Percentiles rank a stretch among this genome's conserved stretches.
These are phyloP conservation scores for Mungos mungo DNA, from an alignment of 2,113 vertebrate genomes.

Conservation along the genomic window DNA sequence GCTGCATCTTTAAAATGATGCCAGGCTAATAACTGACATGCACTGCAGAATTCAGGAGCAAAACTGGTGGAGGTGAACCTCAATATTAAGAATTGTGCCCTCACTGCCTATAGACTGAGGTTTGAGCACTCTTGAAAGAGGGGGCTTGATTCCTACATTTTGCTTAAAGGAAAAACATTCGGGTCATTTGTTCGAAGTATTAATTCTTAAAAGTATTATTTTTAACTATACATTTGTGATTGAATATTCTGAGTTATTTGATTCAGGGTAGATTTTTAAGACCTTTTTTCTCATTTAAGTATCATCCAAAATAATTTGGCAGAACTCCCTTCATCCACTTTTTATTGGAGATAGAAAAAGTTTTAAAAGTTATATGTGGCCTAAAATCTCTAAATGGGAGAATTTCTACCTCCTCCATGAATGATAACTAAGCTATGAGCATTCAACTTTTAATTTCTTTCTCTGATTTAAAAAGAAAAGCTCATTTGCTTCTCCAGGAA, in stretches of 20 bases:
- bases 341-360: conserved; percentile 51
- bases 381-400: conserved; percentile 18
- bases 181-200: not conserved
- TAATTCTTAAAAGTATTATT: not conserved
- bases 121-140: not conserved
- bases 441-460: conserved; percentile 51
- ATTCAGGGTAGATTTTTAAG: not conserved
- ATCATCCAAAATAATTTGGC: not conserved
- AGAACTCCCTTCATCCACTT: not conserved
- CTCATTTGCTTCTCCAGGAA: conserved; percentile 62
- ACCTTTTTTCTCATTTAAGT: conserved; percentile 14
- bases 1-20: conserved; percentile 70
- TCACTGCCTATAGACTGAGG: not conserved
- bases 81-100: not conserved
- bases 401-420: not conserved
- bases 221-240: conserved; percentile 12
- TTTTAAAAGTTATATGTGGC: conserved; percentile 66
- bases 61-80: conserved; percentile 52
- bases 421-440: not conserved
- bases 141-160: not conserved
- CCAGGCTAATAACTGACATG: conserved; percentile 60
- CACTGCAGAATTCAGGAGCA: conserved; percentile 68
- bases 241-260: not conserved
- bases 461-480: conserved; percentile 5
- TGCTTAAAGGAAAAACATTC: not conserved